A percentile compares a stretch with the other conserved stretches of the same genome.
These are phyloP conservation scores for Micropoecilia bifurca DNA, from an alignment of 2,797 vertebrate species.

Conservation along the genomic window DNA sequence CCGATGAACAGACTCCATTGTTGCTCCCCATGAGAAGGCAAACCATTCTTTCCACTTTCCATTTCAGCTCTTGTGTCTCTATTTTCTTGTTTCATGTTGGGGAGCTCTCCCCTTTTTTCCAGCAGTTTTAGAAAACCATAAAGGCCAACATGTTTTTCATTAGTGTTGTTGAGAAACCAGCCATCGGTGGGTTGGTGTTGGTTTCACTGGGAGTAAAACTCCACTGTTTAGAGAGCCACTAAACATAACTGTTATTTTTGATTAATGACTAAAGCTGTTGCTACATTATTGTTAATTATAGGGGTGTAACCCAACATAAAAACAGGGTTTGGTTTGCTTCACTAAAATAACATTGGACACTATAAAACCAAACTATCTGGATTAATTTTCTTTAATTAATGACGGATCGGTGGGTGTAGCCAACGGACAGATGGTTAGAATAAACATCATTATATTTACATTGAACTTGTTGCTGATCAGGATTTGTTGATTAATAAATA, in stretches of 20 bases:
- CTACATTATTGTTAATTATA: background rate
- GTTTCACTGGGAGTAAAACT: background rate
- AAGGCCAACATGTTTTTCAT: constrained; percentile 12
- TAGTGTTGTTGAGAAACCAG: background rate
- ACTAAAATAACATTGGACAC: background rate
- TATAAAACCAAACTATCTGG: background rate
- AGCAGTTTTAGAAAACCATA: constrained; percentile 17
- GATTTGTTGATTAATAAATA: background rate
- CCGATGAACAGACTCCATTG: constrained; percentile 75
- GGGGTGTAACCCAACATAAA: background rate
- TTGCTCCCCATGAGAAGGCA: constrained; percentile 50
- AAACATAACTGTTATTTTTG: background rate
- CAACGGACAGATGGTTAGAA: background rate
- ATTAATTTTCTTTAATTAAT: background rate
- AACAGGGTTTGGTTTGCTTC: background rate
- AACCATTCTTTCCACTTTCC: constrained; percentile 65
- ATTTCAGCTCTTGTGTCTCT: constrained; percentile 42
- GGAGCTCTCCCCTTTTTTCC: constrained; percentile 17
- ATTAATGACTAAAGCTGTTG: background rate
- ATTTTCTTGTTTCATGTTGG: constrained; percentile 14
- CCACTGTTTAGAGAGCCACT: background rate
- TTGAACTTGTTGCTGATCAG: background rate
- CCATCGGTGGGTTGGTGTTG: background rate
- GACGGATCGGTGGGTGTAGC: background rate
- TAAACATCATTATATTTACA: background rate